A percentile compares a stretch with the other conserved stretches of the same genome.
These are phyloP conservation scores for Prolemur simus DNA, from an alignment of 2,113 vertebrate species.

Conservation along the genomic window DNA sequence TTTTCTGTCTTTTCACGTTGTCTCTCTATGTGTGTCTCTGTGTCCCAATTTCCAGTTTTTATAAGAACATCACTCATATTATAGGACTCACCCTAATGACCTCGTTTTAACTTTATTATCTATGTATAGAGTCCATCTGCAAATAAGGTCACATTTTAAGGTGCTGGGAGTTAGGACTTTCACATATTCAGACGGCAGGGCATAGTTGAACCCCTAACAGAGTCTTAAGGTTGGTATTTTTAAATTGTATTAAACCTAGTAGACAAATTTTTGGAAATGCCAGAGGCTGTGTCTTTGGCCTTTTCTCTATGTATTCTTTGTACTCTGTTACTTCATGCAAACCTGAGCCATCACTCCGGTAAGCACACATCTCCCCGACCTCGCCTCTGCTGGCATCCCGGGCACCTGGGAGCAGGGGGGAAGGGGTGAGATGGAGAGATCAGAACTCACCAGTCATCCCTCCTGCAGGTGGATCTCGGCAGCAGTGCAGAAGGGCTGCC, in stretches of 20 bases:
- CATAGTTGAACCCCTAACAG: neutral
- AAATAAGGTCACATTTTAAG: neutral
- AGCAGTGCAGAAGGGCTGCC: neutral
- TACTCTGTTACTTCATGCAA: accelerated
- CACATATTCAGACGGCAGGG: neutral
- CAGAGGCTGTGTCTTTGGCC: neutral
- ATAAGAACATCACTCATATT: neutral
- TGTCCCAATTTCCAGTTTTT: neutral
- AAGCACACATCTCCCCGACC: accelerated
- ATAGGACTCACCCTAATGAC: neutral
- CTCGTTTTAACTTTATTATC: neutral
- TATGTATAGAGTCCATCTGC: neutral
- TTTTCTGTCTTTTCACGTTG: neutral
- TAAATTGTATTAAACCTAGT: neutral
- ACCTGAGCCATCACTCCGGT: accelerated
- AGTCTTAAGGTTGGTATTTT: neutral
- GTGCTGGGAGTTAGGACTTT: neutral
- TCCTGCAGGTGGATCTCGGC: too few species aligned
- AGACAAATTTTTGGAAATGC: neutral
- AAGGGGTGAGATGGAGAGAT: neutral
- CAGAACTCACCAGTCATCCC: accelerated
- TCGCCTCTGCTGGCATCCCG: accelerated
- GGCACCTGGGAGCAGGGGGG: accelerated
- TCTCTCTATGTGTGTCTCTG: neutral
- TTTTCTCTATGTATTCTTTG: neutral